phyloP scores from a whole-genome alignment of 2,888 invertebrate genomes.

The Limnephilus auricula region DNA sequence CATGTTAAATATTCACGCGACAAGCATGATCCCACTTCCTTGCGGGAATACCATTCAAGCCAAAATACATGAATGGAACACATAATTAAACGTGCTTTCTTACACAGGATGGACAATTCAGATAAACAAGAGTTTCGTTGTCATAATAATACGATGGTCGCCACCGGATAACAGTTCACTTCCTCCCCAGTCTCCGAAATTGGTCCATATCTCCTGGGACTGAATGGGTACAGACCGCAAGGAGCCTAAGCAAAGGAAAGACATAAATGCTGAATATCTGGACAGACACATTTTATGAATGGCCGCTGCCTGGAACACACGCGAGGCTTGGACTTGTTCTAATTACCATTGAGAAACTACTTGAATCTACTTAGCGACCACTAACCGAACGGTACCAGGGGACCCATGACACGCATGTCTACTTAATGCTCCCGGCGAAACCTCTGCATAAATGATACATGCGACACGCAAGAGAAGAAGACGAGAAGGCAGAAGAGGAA shows the following conservation, averaged over 20 bases:
- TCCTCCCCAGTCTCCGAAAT: slow-evolving; percentile 4
- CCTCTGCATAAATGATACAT: neutral
- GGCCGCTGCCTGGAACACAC: slow-evolving; percentile 42
- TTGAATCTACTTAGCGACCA: slow-evolving; percentile 52
- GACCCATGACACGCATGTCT: slow-evolving; percentile 54
- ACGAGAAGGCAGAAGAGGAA: neutral
- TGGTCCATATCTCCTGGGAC: slow-evolving; percentile 3
- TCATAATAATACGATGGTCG: slow-evolving; percentile 8
- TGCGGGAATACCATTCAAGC: neutral
- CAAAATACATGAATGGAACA: slow-evolving; percentile 3
- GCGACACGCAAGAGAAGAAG: slow-evolving; percentile 10
- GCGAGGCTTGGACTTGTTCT: slow-evolving; percentile 38
- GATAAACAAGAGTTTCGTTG: neutral
- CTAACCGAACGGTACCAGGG: slow-evolving; percentile 42
- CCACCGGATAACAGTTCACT: neutral
- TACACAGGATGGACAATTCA: neutral
- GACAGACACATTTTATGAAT: slow-evolving; percentile 15
- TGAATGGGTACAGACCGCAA: slow-evolving; percentile 19
- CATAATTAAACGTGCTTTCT: neutral
- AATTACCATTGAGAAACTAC: slow-evolving; percentile 18
- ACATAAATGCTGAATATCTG: neutral
- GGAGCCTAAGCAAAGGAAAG: neutral
- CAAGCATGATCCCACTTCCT: neutral
- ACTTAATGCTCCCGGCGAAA: neutral
- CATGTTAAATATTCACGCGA: neutral